These are phyloP conservation scores for Tholera decimalis DNA, from an alignment of 2,888 invertebrate species.

Conservation along the genomic window DNA sequence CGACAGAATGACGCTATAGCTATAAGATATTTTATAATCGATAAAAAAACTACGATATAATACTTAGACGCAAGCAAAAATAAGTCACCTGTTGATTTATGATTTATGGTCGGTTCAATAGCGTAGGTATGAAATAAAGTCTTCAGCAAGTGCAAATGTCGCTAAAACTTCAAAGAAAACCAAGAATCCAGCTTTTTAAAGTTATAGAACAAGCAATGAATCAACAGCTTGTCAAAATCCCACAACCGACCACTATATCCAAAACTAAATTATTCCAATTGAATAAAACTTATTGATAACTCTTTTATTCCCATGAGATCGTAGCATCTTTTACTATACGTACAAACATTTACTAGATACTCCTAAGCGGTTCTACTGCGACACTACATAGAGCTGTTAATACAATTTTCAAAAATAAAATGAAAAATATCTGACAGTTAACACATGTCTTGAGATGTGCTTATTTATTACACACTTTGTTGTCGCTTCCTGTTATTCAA, in stretches of 20 bases:
- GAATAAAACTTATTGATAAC: conserved; percentile 88
- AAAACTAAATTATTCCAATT: conserved; percentile 79
- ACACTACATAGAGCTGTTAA: conserved; percentile 81
- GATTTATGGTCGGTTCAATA: too few relatives aligned
- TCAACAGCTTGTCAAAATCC: conserved; percentile 69
- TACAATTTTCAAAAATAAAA: conserved; percentile 74
- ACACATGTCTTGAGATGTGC: conserved; percentile 78
- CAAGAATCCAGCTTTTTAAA: conserved; percentile 16
- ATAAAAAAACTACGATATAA: too few relatives aligned
- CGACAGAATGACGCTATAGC: neutral
- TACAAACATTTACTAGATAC: conserved; percentile 80
- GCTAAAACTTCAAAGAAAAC: conserved; percentile 2
- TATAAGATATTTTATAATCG: neutral
- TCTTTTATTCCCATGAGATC: conserved; percentile 84
- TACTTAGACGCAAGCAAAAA: neutral
- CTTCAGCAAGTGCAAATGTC: neutral
- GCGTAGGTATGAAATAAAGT: neutral
- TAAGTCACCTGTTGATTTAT: too few relatives aligned
- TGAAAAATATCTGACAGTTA: conserved; percentile 76
- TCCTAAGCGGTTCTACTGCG: conserved; percentile 82
- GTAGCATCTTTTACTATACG: conserved; percentile 84
- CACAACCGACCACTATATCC: conserved; percentile 64
- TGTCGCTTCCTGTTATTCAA: conserved; percentile 83
- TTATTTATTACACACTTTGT: conserved; percentile 88
- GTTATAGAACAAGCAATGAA: conserved; percentile 41